Base-by-base conservation (phyloP, 2,113 vertebrate species). In the Melanotaenia duboulayi region DNA sequence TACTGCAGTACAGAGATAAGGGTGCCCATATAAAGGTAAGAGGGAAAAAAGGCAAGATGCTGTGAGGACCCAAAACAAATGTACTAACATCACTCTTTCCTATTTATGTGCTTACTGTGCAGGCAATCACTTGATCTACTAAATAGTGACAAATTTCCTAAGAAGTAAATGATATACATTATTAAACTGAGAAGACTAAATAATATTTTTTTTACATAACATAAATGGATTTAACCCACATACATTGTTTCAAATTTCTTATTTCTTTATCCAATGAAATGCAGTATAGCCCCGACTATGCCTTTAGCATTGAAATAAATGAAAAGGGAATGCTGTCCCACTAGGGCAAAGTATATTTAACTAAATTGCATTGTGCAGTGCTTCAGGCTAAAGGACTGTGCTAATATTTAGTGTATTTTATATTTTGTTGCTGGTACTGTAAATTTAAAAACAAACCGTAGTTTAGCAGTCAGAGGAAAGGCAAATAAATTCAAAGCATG, bases 1-100 rank as follows among this genome's bases (percentile, higher is more conserved):
- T 52, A 69, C 92, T 93, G 92, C 89, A 80, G 78, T 68, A 19
- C 13, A 44, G 82, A 82, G 92, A 93, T 93, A 93, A 93, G 90
- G 62, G 56, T 61, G 49, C 9, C 11, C 5, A 44, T 72, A 71
- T 76, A 71, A 83, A 90, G 86, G 91, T 87, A 89, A 66, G 28
- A 39, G 51, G 52, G 39, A 50, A 42, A 22, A 76, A 76, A 23
- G 51, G 82, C 59, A 85, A 87, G 81, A 91, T 83, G 83, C 81
- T 79, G 49, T 79, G 75, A 76, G 67, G 22, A 78, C 49, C 73
- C 74, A 78, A 73, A 78, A 80, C 76, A 78, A 80, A 88, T 79
- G 58, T 72, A 49, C 63, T 76, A 11, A 4, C 80, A 76, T 78
- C 64, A 73, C 67, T 82, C 56, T 64, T 32, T 19, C 24, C 56